Evolutionary conservation across 2,113 vertebrate species (phyloP), one percentile per base, ranked within the genome.

Genomic region (Stegostoma tigrinum): DNA sequence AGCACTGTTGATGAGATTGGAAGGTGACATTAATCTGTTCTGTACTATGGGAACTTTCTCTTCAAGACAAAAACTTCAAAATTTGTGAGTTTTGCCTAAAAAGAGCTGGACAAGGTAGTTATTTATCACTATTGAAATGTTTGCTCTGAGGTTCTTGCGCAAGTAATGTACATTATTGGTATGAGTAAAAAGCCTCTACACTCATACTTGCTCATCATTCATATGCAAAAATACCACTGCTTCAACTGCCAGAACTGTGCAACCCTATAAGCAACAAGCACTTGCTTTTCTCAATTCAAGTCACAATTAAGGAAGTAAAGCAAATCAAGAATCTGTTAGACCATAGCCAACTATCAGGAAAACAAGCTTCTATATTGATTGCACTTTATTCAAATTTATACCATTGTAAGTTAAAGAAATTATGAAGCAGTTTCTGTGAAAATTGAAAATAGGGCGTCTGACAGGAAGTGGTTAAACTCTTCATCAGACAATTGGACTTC

Each of bases 371-470:
- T 42, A 95, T 19, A 19, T 95, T 52, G 27, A 72, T 52, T 95
- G 42, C 68, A 72, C 34, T 75, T 95, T 72, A 52, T 5, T 95
- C 94, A 95, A 72, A 45, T 52, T 52, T 27, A 72, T 70, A 52
- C 75, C 42, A 2, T 72, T 95, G 68, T 42, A 95, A 95, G 27
- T 75, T 75, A 95, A 52, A 72, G 94, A 72, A 70, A 23, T n/a
- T 45, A 8, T 67, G 91, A 95, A 75, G 94, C 67, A 95, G 45
- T 95, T 95, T 75, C 68, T 95, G 94, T 72, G 94, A 95, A 95
- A 34, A 95, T 45, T 95, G 94, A 95, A 95, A 95, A 95, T 95
- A 95, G 94, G 94, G 23, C 94, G 67, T 52, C 67, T 70, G 38
- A 2, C 67, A 95, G 94, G 94, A 95, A 95, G 94, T 95, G 94